phyloP scores from a whole-genome alignment of 2,797 vertebrate genomes.

The Balearica regulorum region DNA sequence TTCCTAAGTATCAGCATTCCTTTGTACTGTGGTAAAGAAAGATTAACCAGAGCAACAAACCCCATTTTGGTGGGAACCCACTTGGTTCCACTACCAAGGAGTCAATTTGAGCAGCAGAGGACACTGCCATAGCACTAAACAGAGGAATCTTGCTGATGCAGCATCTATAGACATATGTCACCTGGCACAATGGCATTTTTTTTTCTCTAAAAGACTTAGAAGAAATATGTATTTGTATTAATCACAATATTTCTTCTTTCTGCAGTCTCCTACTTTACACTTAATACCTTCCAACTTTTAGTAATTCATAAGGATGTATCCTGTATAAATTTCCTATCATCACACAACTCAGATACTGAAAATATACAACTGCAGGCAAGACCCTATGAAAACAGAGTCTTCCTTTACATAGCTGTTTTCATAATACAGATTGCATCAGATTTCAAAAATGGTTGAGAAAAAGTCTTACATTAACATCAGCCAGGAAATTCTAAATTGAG shows the following conservation, averaged over 20 bases:
- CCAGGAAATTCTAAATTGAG: not conserved
- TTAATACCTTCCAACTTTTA: not conserved
- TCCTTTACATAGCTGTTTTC: not conserved
- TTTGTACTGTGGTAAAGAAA: not conserved
- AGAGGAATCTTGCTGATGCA: not conserved
- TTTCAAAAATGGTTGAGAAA: not conserved
- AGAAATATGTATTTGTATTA: not conserved
- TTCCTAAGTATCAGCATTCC: not conserved
- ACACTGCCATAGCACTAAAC: not conserved
- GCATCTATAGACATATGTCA: not conserved
- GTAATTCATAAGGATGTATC: not conserved
- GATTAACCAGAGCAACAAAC: not conserved
- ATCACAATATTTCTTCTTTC: not conserved
- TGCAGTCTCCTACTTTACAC: not conserved
- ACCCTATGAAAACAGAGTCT: not conserved
- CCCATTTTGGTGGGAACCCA: not conserved
- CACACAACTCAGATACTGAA: not conserved
- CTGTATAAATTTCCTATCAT: not conserved
- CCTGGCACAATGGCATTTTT: not conserved
- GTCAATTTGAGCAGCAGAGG: not conserved
- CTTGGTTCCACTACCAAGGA: not conserved
- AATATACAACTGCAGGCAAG: not conserved
- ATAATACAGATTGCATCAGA: not conserved
- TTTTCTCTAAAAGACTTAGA: not conserved
- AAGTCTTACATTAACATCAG: not conserved